Conservation (phyloP, 2,888 invertebrate genomes). For the Leucophenga montana region DNA sequence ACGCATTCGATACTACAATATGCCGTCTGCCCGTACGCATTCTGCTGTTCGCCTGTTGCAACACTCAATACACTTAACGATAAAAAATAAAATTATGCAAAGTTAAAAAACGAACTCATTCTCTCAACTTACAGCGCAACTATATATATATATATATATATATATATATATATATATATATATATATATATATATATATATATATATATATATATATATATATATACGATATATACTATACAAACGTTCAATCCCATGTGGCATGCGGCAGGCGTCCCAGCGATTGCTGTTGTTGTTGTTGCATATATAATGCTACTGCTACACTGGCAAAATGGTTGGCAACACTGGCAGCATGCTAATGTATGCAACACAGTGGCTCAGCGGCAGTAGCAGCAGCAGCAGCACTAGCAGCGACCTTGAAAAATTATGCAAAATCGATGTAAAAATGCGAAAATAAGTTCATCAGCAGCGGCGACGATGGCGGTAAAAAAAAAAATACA, state of each 20-base stretch:
- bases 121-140: no score
- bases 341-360: conserved; percentile 63
- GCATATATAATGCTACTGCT: conserved; percentile 35
- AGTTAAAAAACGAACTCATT: neutral
- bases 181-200: no score
- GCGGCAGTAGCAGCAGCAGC: conserved; percentile 32
- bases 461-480: conserved; percentile 51
- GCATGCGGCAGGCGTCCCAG: neutral
- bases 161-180: no score
- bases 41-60: no score
- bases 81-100: conserved; percentile 4
- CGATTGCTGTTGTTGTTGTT: neutral
- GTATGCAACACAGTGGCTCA: conserved; percentile 55
- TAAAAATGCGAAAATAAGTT: conserved; percentile 65
- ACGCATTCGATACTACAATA: no score
- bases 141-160: no score
- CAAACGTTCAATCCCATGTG: neutral
- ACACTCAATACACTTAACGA: no score
- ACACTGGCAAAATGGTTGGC: conserved; percentile 27
- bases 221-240: no score
- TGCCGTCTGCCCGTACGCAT: no score
- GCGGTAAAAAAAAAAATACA: conserved; percentile 7
- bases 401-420: conserved; percentile 60
- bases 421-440: conserved; percentile 71
- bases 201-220: no score